Evolutionary conservation across 2,888 invertebrate genomes (phyloP), one percentile per base, ranked within the genome.

Genomic region (Nineta flava): DNA sequence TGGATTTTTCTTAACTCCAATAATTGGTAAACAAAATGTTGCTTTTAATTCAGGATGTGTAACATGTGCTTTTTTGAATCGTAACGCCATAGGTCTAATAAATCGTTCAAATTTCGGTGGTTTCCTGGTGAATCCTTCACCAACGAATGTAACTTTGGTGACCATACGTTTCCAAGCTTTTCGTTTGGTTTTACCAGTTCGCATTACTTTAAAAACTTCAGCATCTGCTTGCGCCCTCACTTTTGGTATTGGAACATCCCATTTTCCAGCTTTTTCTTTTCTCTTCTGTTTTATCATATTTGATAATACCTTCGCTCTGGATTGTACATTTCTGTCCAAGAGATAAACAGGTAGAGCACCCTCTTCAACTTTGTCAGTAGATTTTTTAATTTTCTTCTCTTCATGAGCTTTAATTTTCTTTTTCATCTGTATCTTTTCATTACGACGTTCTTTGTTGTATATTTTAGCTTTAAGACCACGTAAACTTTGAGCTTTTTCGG

Each of bases 141-240:
- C 97, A 3, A 99, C 99, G 68, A 80, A 99, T 46, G 91, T 91
- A 0, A 94, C 94, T 74, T 97, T 99, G 0, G 97, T 99, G 0
- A 99, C 96, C 95, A 99, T 96, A 51, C 99, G 75, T 63, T 99
- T 99, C 99, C 99, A 99, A 0, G 91, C 92, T 71, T 99, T 99
- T 50, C 94, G 72, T 64, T 83, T 90, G 0, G 91, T 74, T 70
- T 96, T 97, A 35, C 97, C 97, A 4, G 87, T 83, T 60, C 83
- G 85, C 0, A 97, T 66, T 0, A 95, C 87, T 73, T 83, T 92
- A 64, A 99, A 94, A 0, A 97, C 96, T 71, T 99, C 99, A 0
- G 92, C 83, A 60, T 99, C 97, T 1, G 94, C 87, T 59, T 97
- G 92, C 1, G 95, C 95, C 60, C 86, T 78, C 0, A 99, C 97